Percentiles rank a stretch among this genome's conserved stretches.
Conservation (phyloP, 2,113 vertebrate species). For the Siniperca knerii region DNA sequence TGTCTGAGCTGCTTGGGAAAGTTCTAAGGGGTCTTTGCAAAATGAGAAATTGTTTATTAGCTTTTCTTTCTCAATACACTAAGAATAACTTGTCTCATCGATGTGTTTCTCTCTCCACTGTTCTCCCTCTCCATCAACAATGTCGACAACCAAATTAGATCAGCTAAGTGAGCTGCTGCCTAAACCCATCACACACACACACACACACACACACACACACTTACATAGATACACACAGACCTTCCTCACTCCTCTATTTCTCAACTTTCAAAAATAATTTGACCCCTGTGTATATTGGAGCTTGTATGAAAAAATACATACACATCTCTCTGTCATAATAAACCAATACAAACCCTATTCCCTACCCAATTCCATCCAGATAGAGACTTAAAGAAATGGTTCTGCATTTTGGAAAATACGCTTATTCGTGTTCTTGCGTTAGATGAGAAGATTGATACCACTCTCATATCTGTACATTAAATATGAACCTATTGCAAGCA, state of each 20-base stretch:
- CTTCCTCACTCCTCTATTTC: conserved; percentile 11
- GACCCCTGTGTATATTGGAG: neutral
- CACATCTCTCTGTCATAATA: neutral
- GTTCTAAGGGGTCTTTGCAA: neutral
- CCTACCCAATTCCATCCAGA: neutral
- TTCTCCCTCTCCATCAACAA: conserved; percentile 8
- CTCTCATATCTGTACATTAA: neutral
- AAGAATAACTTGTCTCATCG: conserved; percentile 28
- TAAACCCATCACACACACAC: neutral
- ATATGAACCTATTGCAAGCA: no score
- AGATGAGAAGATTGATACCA: neutral
- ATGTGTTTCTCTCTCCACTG: conserved; percentile 6
- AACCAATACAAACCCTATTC: neutral
- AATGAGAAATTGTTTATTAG: conserved; percentile 11
- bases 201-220: neutral
- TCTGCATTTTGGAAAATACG: neutral
- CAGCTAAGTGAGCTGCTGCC: neutral
- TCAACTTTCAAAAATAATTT: conserved; percentile 20
- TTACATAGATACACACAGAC: neutral
- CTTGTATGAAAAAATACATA: neutral
- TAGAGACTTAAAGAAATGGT: neutral
- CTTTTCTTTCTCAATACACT: neutral
- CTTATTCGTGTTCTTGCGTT: neutral
- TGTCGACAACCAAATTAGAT: conserved; percentile 29
- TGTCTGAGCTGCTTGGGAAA: neutral